Base-by-base conservation (phyloP, 2,113 vertebrate genomes). In the Alligator mississippiensis region DNA sequence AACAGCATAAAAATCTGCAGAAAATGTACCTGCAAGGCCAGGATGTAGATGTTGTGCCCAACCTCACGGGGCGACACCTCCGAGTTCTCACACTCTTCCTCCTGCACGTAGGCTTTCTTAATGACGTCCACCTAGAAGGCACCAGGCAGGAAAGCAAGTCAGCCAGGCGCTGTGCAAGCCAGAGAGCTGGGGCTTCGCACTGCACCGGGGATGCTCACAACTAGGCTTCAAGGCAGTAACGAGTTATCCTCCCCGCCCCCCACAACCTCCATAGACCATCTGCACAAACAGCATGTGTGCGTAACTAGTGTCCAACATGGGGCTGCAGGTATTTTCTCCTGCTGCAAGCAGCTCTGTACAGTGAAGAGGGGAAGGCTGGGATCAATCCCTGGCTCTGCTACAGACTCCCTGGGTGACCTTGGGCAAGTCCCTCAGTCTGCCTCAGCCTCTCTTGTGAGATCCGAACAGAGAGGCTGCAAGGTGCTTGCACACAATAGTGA, bases 11-110 rank as follows among this genome's bases (percentile, higher is more conserved):
- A 27, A 4, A 55, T 57, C 21, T 22, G 16, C 54, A 70, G 21
- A 30, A 9, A 77, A 58, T 2, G 25, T 96, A 99, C 99, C 99
- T 99, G 99, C 93, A 99, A 97, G 0, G 99, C 99, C 97, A 99
- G 97, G 94, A 99, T 99, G 93, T 99, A 99, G 95, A 99, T 99
- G 96, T 99, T 99, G 96, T 99, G 99, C 79, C 99, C 99, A 0
- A 99, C 99, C 94, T 99, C 99, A 1, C 98, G 98, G 2, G 99
- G 98, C 25, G 99, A 99, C 75, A 99, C 99, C 64, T 99, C 99
- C 0, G 97, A 97, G 1, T 97, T 98, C 89, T 99, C 99, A 62
- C 97, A 98, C 92, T 99, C 99, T 28, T 97, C 98, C 88, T 99
- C 99, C 97, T 99, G 99, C 47, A 98, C 94, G 90, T 99, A 99